Evolutionary conservation across 1,140 invertebrate species (phyloP).

Genomic region (Penaeus indicus): DNA sequence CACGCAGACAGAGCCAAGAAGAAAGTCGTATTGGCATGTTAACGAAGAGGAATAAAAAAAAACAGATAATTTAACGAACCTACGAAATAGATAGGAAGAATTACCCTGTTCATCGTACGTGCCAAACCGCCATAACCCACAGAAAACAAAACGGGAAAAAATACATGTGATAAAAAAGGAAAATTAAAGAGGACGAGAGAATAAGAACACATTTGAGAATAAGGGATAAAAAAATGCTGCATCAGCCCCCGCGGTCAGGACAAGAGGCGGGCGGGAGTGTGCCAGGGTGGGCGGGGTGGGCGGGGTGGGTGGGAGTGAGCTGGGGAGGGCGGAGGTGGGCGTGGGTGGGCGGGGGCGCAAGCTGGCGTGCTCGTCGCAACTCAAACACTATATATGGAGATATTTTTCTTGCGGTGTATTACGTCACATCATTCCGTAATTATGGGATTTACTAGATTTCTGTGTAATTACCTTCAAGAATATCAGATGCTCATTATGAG

Average conservation of each 20-base stretch:
- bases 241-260: too few species aligned
- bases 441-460: constrained; percentile 59
- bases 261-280: background rate
- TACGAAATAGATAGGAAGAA: too few species aligned
- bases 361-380: constrained; percentile 7
- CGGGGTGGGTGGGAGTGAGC: background rate
- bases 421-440: constrained; percentile 60
- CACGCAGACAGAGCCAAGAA: background rate
- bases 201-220: too few species aligned
- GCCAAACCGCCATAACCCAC: too few species aligned
- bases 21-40: background rate
- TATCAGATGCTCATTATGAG: constrained; percentile 62
- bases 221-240: too few species aligned
- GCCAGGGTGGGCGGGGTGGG: background rate
- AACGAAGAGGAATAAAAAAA: background rate
- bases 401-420: constrained; percentile 60
- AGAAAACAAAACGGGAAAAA: too few species aligned
- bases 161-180: too few species aligned
- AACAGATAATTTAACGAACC: background rate
- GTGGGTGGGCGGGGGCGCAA: background rate
- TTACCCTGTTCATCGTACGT: too few species aligned
- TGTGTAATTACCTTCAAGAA: constrained; percentile 60
- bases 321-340: background rate
- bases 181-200: too few species aligned
- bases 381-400: constrained; percentile 51